Percentiles rank a stretch among this genome's conserved stretches.
phyloP scores from a whole-genome alignment of 2,888 invertebrate genomes.

The Anthoptus insignis region DNA sequence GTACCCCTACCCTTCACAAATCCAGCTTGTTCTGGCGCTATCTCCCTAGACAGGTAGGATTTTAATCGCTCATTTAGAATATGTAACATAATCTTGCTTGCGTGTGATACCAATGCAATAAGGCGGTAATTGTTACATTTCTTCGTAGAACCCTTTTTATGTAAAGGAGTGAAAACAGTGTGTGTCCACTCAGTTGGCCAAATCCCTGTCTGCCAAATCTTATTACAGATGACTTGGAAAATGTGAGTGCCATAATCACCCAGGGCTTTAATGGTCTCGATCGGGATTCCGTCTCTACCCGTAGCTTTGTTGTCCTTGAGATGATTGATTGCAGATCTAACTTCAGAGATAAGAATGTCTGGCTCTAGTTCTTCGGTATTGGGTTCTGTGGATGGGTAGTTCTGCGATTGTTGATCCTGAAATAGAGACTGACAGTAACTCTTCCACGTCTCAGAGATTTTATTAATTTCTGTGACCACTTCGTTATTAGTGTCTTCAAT shows the following conservation, averaged over 20 bases:
- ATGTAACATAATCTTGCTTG: background rate
- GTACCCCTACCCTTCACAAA: background rate
- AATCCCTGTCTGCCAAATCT: slow-evolving; percentile 40
- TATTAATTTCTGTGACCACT: slow-evolving; percentile 8
- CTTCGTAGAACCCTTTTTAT: slow-evolving; percentile 22
- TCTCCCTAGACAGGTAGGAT: background rate
- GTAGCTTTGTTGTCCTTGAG: background rate
- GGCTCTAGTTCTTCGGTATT: background rate
- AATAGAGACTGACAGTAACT: slow-evolving; percentile 4
- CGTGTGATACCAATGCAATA: background rate
- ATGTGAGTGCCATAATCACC: slow-evolving; percentile 36
- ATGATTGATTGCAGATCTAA: background rate
- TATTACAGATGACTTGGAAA: slow-evolving; percentile 35
- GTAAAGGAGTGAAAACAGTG: slow-evolving; percentile 28
- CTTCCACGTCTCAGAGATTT: background rate
- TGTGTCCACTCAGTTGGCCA: slow-evolving; percentile 47
- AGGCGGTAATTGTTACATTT: slow-evolving; percentile 23
- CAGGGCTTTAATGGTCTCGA: slow-evolving; percentile 38
- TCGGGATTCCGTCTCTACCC: slow-evolving; percentile 11
- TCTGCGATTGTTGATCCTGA: background rate
- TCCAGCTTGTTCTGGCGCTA: background rate
- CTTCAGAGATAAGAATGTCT: background rate
- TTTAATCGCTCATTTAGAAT: background rate
- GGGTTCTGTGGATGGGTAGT: background rate
- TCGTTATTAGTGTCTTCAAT: slow-evolving; percentile 4